phyloP scores from a whole-genome alignment of 1,140 invertebrate genomes.

The Drosophila varians region DNA sequence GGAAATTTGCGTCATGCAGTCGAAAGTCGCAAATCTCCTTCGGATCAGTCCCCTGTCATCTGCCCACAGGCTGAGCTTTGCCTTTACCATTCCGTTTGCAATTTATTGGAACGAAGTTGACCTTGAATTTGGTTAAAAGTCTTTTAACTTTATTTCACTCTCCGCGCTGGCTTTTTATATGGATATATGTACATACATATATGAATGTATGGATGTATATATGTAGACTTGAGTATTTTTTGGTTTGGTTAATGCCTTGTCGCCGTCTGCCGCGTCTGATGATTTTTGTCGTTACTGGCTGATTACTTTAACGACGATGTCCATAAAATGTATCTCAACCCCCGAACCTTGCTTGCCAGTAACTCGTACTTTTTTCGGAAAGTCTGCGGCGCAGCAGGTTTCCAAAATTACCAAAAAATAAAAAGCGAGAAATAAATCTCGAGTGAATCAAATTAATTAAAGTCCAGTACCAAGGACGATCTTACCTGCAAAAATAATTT shows the following conservation, averaged over 20 bases:
- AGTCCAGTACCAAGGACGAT: neutral
- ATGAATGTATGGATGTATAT: neutral
- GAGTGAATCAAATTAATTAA: conserved; percentile 37
- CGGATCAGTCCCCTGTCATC: conserved; percentile 20
- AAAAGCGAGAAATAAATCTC: conserved; percentile 10
- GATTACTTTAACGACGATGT: conserved; percentile 79
- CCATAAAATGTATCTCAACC: conserved; percentile 71
- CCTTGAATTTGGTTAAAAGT: conserved; percentile 81
- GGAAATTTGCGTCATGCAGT: conserved; percentile 75
- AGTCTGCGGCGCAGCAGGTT: conserved; percentile 56
- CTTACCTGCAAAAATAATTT: neutral
- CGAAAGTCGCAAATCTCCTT: conserved; percentile 46
- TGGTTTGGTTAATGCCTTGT: conserved; percentile 41
- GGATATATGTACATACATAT: neutral
- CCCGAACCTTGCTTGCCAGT: conserved; percentile 27
- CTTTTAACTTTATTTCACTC: conserved; percentile 76
- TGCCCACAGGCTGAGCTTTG: conserved; percentile 21
- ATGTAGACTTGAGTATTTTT: neutral
- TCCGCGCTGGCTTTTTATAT: conserved; percentile 51
- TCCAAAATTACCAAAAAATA: conserved; percentile 24
- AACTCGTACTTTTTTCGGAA: conserved; percentile 36
- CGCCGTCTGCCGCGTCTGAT: conserved; percentile 46
- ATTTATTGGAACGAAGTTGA: conserved; percentile 81
- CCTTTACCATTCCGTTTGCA: conserved; percentile 67
- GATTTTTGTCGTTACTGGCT: conserved; percentile 74